Base-by-base conservation (phyloP, 2,888 invertebrate genomes). In the Biston betularia region DNA sequence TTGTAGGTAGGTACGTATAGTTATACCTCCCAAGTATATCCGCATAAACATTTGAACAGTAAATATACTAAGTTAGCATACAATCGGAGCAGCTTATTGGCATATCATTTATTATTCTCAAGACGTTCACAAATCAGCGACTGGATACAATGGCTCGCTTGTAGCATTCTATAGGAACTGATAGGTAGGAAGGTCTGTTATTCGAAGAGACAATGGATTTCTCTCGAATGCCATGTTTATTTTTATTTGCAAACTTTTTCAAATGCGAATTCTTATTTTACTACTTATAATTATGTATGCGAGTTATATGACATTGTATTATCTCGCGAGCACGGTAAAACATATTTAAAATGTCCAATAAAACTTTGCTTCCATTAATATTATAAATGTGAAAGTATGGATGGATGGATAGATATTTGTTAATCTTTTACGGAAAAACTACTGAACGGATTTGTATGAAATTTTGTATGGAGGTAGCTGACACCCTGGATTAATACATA, bases 61-160 rank as follows among this genome's bases (percentile, higher is more conserved):
- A 56, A 63, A 65, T 66, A 55, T 69, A 59, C 75, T 74, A 74
- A 76, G 69, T 74, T 75, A 75, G 74, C 79, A 80, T 76, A 80
- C 77, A 76, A 79, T 72, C 24, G 73, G 70, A 65, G 44, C 61
- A 58, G 44, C 81, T 82, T 74, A 74, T 87, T 86, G 85, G 84
- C 88, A 88, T 89, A 87, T 87, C 81, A 86, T 89, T 89, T 88
- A 87, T 82, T 83, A 82, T 72, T 71, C 69, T 52, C 83, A 80
- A 81, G 77, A 76, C 73, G 76, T 75, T 79, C 84, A 84, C 86
- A 85, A 87, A 87, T 88, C 88, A 81, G 83, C 76, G 76, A 78
- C 78, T 72, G 80, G 78, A 83, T 83, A 89, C 84, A 85, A 85
- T 86, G 80, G 73, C 56, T 67, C 66, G 75, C n/a, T 75, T 80